These are phyloP conservation scores for Drosophila mayri DNA, from an alignment of 1,140 invertebrate genomes.

Conservation along the genomic window DNA sequence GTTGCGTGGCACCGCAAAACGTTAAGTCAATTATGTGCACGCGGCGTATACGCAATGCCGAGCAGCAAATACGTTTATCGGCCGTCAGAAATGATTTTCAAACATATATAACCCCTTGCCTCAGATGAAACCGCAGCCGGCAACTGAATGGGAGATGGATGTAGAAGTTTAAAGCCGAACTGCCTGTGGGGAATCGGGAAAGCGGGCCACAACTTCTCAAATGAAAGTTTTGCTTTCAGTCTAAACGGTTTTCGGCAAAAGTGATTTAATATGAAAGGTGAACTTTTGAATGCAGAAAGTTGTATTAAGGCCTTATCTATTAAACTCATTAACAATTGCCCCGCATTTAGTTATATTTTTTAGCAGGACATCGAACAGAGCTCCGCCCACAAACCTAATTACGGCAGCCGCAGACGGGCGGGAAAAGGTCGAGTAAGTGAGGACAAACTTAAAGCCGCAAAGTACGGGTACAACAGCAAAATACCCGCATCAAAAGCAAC, in stretches of 20 bases:
- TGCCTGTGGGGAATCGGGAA: conserved; percentile 5
- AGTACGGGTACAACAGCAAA: conserved; percentile 49
- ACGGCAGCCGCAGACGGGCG: conserved; percentile 47
- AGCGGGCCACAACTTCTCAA: conserved; percentile 5
- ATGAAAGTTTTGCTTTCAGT: conserved; percentile 24
- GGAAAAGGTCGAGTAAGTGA: conserved; percentile 27
- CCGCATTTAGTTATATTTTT: conserved; percentile 31
- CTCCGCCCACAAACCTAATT: conserved; percentile 65
- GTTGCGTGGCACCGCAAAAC: conserved; percentile 47
- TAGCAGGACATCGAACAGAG: conserved; percentile 30
- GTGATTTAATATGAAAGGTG: conserved; percentile 18
- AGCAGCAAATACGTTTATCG: conserved; percentile 41
- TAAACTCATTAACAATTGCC: conserved; percentile 30
- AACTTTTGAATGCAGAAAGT: conserved; percentile 21
- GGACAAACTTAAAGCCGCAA: conserved; percentile 46
- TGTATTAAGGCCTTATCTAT: background rate
- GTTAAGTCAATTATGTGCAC: conserved; percentile 69
- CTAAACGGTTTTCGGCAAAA: conserved; percentile 11
- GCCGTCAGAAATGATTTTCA: conserved; percentile 30
- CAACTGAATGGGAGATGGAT: background rate
- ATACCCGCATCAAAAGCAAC: conserved; percentile 48
- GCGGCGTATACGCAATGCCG: conserved; percentile 61
- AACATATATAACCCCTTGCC: conserved; percentile 13
- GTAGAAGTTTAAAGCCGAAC: conserved; percentile 13
- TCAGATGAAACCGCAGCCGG: conserved; percentile 10